phyloP scores from a whole-genome alignment of 2,113 vertebrate species.

The Pterophyllum scalare region DNA sequence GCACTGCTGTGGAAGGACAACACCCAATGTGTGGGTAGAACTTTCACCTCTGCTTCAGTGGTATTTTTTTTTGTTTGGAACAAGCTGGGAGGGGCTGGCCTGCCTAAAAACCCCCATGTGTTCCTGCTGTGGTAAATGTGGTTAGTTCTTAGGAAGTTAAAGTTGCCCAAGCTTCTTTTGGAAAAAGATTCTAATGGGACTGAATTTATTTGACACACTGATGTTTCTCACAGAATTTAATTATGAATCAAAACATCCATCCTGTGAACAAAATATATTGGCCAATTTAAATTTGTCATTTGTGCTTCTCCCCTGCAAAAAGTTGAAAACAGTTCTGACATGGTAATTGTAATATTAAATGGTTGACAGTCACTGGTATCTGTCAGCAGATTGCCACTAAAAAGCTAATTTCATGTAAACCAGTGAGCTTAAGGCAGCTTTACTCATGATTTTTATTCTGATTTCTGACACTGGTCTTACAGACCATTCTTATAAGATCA shows the following conservation, averaged over 20 bases:
- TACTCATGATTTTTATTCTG: background rate
- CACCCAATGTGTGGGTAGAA: background rate
- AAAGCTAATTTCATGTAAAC: background rate
- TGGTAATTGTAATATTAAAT: background rate
- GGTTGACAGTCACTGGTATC: no score
- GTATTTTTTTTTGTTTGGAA: background rate
- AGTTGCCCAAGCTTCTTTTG: background rate
- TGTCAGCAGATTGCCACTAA: background rate
- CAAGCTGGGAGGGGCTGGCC: background rate
- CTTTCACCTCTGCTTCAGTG: background rate
- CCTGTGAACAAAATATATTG: background rate
- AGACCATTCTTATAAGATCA: background rate
- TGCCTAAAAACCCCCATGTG: background rate
- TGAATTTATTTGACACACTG: background rate
- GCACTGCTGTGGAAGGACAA: no score
- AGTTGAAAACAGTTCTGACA: background rate
- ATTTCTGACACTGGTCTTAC: background rate
- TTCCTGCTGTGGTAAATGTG: background rate
- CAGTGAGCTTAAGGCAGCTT: background rate
- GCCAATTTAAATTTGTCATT: background rate
- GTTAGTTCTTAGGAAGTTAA: background rate
- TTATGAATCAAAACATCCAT: fast-evolving
- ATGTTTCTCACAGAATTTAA: background rate
- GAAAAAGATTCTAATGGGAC: background rate
- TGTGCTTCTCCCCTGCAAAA: background rate